Base-by-base conservation (phyloP, 2,888 invertebrate species). In the Bembecia ichneumoniformis region DNA sequence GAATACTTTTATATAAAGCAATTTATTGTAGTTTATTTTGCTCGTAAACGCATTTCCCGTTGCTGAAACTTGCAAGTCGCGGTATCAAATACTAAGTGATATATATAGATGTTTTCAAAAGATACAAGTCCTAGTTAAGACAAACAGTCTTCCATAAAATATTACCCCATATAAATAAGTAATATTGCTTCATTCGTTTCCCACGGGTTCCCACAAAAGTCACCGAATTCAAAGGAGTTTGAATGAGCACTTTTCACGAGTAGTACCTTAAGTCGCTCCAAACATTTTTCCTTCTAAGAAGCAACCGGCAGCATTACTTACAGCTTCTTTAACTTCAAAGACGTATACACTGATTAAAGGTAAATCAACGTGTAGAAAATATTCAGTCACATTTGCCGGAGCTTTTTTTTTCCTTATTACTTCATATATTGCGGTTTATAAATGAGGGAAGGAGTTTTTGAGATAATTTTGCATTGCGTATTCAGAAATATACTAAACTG, bases 251-350 rank as follows among this genome's bases (percentile, higher is more conserved):
- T 51, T 58, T 50, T 48, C 47, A 35, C 35, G 40, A 52, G 47
- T 46, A 47, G 45, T 55, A 40, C 40, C 40, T 40, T 40, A 40
- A 40, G 40, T 40, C 40, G 40, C n/a, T 40, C 40, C 40, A 40
- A 40, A 40, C 50, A 51, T 58, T 54, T 57, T 62, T 58, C 55
- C 50, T 53, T 57, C 57, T 51, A 54, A 46, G 55, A 52, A 58
- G 54, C 51, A 57, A 60, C 57, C 60, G 63, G 55, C 58, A 58
- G 58, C 59, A 61, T 66, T 65, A 66, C 64, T 62, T 66, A 68
- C 64, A 64, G 59, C 55, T 57, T 57, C 55, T 58, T 53, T 43
- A 54, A 63, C 64, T 66, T 71, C 68, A 70, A 71, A 71, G 68
- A 55, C 55, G 47, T 52, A 53, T 57, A 57, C 59, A 58, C 57